These are phyloP conservation scores for Eleutherodactylus coqui DNA, from an alignment of 2,797 vertebrate species.

Conservation along the genomic window DNA sequence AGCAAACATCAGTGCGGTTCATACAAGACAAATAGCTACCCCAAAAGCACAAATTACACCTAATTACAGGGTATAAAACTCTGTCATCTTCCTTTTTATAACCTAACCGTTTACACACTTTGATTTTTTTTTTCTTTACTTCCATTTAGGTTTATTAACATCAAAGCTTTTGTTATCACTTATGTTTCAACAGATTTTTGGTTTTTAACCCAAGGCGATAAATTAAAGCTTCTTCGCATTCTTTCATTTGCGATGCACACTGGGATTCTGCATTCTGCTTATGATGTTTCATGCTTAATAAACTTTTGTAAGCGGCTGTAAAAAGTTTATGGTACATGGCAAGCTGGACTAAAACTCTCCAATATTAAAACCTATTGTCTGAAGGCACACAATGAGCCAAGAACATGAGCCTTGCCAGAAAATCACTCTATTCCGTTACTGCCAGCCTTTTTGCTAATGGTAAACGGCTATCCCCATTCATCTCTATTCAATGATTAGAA, in stretches of 20 bases:
- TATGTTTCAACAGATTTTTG: constrained; percentile 76
- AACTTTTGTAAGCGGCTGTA: constrained; percentile 68
- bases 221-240: constrained; percentile 75
- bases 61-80: constrained; percentile 81
- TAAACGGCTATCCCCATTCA: background rate
- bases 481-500: background rate
- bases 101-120: constrained; percentile 78
- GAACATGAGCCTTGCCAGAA: constrained; percentile 6
- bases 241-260: constrained; percentile 71
- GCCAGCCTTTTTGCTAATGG: background rate
- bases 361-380: constrained; percentile 70
- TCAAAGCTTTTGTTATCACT: constrained; percentile 82
- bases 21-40: constrained; percentile 75
- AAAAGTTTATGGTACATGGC: constrained; percentile 72
- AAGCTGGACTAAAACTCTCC: constrained; percentile 67
- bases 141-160: constrained; percentile 83
- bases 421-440: background rate
- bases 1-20: constrained; percentile 74
- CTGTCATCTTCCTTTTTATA: constrained; percentile 80
- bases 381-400: constrained; percentile 49
- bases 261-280: constrained; percentile 72
- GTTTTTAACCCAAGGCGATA: constrained; percentile 75
- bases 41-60: constrained; percentile 79
- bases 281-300: constrained; percentile 73
- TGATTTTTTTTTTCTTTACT: constrained; percentile 79